Conservation (phyloP, 92 coral and sea anemone species). For the Porites cylindrica region DNA sequence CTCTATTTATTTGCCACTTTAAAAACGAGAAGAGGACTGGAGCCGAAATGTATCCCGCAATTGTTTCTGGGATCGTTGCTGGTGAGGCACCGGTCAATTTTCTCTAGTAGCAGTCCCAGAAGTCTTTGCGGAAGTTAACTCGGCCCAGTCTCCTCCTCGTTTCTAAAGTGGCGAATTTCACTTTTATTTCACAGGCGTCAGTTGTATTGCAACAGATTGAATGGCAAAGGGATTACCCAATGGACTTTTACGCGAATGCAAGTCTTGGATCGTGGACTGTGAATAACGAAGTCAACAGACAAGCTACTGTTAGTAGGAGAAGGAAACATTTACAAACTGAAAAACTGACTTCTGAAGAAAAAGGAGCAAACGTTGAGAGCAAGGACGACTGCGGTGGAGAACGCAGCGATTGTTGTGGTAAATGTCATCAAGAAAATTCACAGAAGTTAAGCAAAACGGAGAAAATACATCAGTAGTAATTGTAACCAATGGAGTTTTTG, state of each 20-base stretch:
- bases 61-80: too few relatives aligned
- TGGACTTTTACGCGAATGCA: conserved; percentile 92
- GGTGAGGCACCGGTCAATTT: too few relatives aligned
- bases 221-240: conserved; percentile 90
- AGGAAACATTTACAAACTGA: conserved; percentile 59
- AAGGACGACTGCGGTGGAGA: conserved; percentile 23
- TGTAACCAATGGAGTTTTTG: too few relatives aligned
- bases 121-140: too few relatives aligned
- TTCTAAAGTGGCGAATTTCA: too few relatives aligned
- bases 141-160: too few relatives aligned
- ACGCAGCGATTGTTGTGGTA: conserved; percentile 26
- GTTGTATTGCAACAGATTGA: conserved; percentile 84
- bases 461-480: background rate
- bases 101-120: too few relatives aligned
- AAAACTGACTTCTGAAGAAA: conserved; percentile 11
- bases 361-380: background rate
- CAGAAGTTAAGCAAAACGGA: background rate
- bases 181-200: conserved; percentile 62
- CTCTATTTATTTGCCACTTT: too few relatives aligned
- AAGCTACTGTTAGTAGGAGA: conserved; percentile 46
- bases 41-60: too few relatives aligned
- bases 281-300: conserved; percentile 80
- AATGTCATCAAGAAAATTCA: conserved; percentile 33
- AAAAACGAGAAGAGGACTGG: too few relatives aligned
- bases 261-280: conserved; percentile 96